A percentile compares a stretch with the other conserved stretches of the same genome.
These are phyloP conservation scores for Enteromius paludinosus DNA, from an alignment of 2,797 vertebrate species.

Conservation along the genomic window DNA sequence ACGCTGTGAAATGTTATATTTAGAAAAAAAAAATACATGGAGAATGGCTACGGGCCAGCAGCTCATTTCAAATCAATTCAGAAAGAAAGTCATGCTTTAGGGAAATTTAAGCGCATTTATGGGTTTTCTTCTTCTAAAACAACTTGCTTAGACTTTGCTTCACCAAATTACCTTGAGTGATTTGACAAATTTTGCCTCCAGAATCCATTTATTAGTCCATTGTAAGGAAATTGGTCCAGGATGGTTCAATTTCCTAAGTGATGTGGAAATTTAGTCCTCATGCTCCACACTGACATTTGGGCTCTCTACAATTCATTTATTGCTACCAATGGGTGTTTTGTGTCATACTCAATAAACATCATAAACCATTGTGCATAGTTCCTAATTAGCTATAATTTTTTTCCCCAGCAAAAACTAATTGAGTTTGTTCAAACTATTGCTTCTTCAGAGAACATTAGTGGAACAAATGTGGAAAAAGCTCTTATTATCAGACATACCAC, in stretches of 20 bases:
- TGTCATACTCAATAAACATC: slow-evolving; percentile 45
- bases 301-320: slow-evolving; percentile 5
- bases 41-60: neutral
- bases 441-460: slow-evolving; percentile 40
- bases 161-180: slow-evolving; percentile 38
- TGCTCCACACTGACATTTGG: slow-evolving; percentile 30
- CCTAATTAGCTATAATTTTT: slow-evolving; percentile 33
- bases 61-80: slow-evolving; percentile 26
- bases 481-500: slow-evolving; percentile 36
- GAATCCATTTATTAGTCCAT: slow-evolving; percentile 42
- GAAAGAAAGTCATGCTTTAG: slow-evolving; percentile 27
- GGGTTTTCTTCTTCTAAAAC: slow-evolving; percentile 36
- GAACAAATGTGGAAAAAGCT: slow-evolving; percentile 35
- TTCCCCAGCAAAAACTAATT: slow-evolving; percentile 24
- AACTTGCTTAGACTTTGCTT: slow-evolving; percentile 23
- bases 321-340: slow-evolving; percentile 26
- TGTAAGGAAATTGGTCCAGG: slow-evolving; percentile 22
- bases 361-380: slow-evolving; percentile 24
- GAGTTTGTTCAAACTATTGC: slow-evolving; percentile 37
- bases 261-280: slow-evolving; percentile 22
- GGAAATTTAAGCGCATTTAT: slow-evolving; percentile 11
- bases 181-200: slow-evolving; percentile 39
- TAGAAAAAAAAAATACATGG: neutral
- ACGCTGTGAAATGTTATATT: slow-evolving; percentile 1
- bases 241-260: slow-evolving; percentile 28